Evolutionary conservation across 1,140 invertebrate species (phyloP).

Genomic region (Temnothorax longispinosus): DNA sequence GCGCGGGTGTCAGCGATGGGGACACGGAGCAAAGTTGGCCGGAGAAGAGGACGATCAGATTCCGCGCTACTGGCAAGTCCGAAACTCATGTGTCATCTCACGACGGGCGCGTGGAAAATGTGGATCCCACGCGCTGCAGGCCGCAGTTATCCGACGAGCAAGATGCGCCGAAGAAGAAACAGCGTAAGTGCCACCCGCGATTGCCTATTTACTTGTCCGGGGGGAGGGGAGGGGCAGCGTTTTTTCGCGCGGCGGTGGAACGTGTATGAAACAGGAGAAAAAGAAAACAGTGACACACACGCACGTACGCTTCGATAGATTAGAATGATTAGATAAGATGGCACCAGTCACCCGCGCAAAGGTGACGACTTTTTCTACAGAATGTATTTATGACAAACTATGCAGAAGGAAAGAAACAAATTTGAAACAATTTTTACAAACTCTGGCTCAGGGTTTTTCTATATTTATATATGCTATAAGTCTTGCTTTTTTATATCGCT

Average conservation of each 20-base stretch:
- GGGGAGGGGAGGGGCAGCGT: neutral
- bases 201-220: too few species aligned
- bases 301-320: neutral
- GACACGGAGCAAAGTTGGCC: constrained; percentile 14
- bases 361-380: neutral
- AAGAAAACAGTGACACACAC: neutral
- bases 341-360: neutral
- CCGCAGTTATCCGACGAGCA: constrained; percentile 41
- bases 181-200: constrained; percentile 38
- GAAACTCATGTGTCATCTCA: constrained; percentile 17
- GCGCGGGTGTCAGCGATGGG: neutral
- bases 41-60: constrained; percentile 38
- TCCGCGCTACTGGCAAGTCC: constrained; percentile 11
- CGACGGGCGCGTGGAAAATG: constrained; percentile 23
- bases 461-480: neutral
- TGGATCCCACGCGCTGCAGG: neutral
- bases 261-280: neutral
- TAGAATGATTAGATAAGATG: neutral
- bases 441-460: neutral
- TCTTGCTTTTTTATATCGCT: neutral
- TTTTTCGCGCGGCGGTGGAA: neutral
- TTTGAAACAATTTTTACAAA: neutral
- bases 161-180: constrained; percentile 45
- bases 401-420: neutral
- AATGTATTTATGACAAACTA: neutral